Evolutionary conservation across 2,113 vertebrate genomes (phyloP), one percentile per base, ranked within the genome.

Genomic region (Glaucomys volans): DNA sequence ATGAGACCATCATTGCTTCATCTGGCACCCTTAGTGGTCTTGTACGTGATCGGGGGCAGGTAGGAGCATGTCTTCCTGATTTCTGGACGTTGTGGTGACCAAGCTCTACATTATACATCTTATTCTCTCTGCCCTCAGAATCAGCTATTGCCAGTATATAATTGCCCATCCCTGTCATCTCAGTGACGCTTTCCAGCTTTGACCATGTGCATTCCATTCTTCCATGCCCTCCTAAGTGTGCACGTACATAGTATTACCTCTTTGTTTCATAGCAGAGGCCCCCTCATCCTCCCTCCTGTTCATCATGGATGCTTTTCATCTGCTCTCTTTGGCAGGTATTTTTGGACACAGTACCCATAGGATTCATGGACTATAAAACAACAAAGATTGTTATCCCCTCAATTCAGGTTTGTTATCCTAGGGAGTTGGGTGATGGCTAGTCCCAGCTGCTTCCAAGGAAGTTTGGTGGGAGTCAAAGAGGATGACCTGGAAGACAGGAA

Each of bases 21-120:
- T 99, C 99, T 5, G 99, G 99, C 0, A 44, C 97, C 2, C 97
- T 99, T 87, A 98, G 96, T n/a, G 98, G 99, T 80, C 98, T 99
- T 2, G 98, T 99, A 72, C 97, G 98, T 57, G 99, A 99, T 98
- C 97, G 99, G 93, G 99, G 99, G 0, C 98, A 99, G 98, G 99
- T 99, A 94, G 74, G 96, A 50, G 7, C 4, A 1, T 59, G 64
- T 83, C 30, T 44, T 37, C 52, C 54, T 44, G 44, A n/a, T 37
- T 71, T 71, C 1, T 8, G n/a, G 32, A n/a, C 67, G 6, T n/a
- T 52, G 42, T 66, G 20, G 47, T 32, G 35, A 24, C 66, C 2
- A 32, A 8, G 18, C 4, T 20, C n/a, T 69, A 1, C 47, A 22
- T 8, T 3, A 30, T 1, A 12, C 5, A 14, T 35, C 26, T 35